Percentiles rank a stretch among this genome's conserved stretches.
phyloP scores from a whole-genome alignment of 53 echinoderm and acorn worm species.

The Luidia sarsii region DNA sequence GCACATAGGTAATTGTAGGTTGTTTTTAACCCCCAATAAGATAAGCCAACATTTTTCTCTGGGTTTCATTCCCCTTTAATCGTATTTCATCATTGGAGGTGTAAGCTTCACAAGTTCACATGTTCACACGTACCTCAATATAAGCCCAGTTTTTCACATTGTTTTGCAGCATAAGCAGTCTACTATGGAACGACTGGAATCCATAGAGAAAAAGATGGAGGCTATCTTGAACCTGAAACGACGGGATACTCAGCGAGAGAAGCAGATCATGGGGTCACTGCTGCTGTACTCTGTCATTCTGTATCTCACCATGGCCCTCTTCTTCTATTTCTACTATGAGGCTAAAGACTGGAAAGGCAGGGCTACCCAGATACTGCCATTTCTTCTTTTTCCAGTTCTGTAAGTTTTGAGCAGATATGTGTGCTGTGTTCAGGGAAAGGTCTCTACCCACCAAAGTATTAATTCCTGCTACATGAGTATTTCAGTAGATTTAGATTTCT shows the following conservation, averaged over 20 bases:
- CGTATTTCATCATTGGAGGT: neutral
- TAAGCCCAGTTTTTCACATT: neutral
- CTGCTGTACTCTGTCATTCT: slow-evolving; percentile 85
- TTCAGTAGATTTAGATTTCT: no score
- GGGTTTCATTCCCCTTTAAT: no score
- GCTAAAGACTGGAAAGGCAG: slow-evolving; percentile 74
- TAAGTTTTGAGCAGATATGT: no score
- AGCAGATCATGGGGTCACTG: slow-evolving; percentile 82
- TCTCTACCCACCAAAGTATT: no score
- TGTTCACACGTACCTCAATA: no score
- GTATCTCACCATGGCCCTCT: slow-evolving; percentile 78
- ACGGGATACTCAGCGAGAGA: slow-evolving; percentile 85
- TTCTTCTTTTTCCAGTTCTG: slow-evolving; percentile 89
- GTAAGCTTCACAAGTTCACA: no score
- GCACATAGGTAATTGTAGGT: no score
- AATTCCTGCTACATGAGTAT: no score
- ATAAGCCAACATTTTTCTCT: no score
- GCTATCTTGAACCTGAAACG: slow-evolving; percentile 68
- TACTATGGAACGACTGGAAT: slow-evolving; percentile 79
- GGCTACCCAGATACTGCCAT: slow-evolving; percentile 76
- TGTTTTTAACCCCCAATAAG: no score
- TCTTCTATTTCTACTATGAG: slow-evolving; percentile 87
- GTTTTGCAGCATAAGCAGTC: slow-evolving; percentile 74
- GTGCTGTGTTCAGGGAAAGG: no score
- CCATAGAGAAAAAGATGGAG: slow-evolving; percentile 84